Conservation (phyloP, 2,113 vertebrate genomes). For the Ibidorhyncha struthersii region DNA sequence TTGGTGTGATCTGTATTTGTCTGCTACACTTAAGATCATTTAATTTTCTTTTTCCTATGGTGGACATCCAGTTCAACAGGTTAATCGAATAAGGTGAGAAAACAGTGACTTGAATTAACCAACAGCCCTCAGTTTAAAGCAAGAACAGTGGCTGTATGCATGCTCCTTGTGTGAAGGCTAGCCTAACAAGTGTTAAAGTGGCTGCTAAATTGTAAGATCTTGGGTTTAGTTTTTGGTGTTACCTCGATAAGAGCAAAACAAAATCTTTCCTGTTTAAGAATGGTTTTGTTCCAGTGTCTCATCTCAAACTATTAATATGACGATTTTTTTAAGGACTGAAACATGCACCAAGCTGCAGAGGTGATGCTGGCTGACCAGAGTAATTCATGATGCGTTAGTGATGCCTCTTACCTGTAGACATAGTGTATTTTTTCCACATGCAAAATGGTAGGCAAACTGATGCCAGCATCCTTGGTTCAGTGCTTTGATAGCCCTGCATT, state of each 20-base stretch:
- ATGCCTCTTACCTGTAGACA: conserved; percentile 49
- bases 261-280: conserved; percentile 53
- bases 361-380: conserved; percentile 63
- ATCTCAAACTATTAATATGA: conserved; percentile 66
- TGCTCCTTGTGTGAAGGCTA: conserved; percentile 75
- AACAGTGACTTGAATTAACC: conserved; percentile 70
- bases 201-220: conserved; percentile 63
- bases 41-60: conserved; percentile 68
- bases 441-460: conserved; percentile 54
- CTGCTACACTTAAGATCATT: conserved; percentile 75
- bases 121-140: conserved; percentile 50
- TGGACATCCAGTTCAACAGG: conserved; percentile 63
- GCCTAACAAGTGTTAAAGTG: conserved; percentile 57
- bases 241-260: conserved; percentile 57
- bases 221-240: conserved; percentile 58
- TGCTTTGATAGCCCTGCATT: conserved; percentile 59
- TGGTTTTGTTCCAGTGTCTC: conserved; percentile 74
- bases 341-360: conserved; percentile 61
- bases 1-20: conserved; percentile 77
- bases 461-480: conserved; percentile 59
- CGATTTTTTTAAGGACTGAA: conserved; percentile 50
- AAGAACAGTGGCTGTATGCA: conserved; percentile 71
- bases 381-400: conserved; percentile 49
- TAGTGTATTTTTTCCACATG: conserved; percentile 38
- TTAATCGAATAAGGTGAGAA: conserved; percentile 48